Evolutionary conservation across 2,797 vertebrate species (phyloP).

Genomic region (Perodicticus potto): DNA sequence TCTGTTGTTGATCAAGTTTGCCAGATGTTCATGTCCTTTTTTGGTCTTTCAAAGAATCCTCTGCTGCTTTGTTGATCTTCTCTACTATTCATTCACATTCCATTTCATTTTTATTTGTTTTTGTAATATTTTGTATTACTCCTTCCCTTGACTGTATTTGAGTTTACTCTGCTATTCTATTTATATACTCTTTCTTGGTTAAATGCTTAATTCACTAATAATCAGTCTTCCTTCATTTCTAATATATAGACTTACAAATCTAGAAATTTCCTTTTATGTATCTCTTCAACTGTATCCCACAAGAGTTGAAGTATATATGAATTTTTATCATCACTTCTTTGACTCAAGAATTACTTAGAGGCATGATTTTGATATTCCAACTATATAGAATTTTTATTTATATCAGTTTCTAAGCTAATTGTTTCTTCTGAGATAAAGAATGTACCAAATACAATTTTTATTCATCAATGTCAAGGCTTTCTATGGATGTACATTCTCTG

Average conservation of each 20-base stretch:
- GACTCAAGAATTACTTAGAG: slow-evolving; percentile 19
- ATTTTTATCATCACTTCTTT: background rate
- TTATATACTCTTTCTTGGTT: background rate
- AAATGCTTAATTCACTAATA: background rate
- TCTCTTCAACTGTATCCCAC: background rate
- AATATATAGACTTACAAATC: slow-evolving; percentile 1
- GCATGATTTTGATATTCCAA: slow-evolving; percentile 14
- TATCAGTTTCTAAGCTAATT: background rate
- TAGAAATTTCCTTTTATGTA: background rate
- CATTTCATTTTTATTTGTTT: slow-evolving; percentile 13
- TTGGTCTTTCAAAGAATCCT: slow-evolving; percentile 10
- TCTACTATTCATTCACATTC: background rate
- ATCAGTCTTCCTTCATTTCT: slow-evolving; percentile 36
- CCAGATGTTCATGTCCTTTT: background rate
- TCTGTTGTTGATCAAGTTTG: background rate
- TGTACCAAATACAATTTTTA: background rate
- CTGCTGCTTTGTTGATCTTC: background rate
- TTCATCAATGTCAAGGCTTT: background rate
- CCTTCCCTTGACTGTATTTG: background rate
- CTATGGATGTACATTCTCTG: background rate
- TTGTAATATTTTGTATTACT: background rate
- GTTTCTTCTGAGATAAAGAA: slow-evolving; percentile 15
- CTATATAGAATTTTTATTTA: background rate
- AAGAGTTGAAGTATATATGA: background rate
- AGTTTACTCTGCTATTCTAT: slow-evolving; percentile 36